Base-by-base conservation (phyloP, 2,113 vertebrate genomes). In the Platysternon megacephalum region DNA sequence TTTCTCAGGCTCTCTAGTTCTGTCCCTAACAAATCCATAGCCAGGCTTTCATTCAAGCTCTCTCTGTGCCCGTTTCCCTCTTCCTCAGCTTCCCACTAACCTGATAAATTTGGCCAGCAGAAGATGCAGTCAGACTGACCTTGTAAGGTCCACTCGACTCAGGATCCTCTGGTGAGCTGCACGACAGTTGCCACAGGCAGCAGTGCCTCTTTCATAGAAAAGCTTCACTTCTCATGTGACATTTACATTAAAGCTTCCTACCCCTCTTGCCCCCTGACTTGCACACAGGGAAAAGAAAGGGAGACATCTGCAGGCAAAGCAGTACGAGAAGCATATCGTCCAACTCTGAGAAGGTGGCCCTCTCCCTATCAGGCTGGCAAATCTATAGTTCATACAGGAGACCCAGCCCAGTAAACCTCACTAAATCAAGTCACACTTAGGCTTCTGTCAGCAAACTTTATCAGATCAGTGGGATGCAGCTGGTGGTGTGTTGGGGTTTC, bases 271-370 rank as follows among this genome's bases (percentile, higher is more conserved):
- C 35, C 56, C 19, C 16, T 21, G 8, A 19, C 9, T 39, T 72
- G 14, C 65, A 39, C 9, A 22, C 8, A 72, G 65, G n/a, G 35
- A 21, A 72, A 39, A 39, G 32, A 39, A 22, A 39, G 65, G 65
- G 19, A 72, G 65, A 39, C n/a, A 39, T 21, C 19, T 39, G 65
- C 65, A 39, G 35, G n/a, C 65, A 72, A 39, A 72, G 19, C 8
- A 39, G 65, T 8, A 72, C 21, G n/a, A 39, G 35, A 19, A 11
- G 24, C 10, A 56, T 28, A 14, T 48, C 1, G 1, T 8, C 4
- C 17, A 0, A 3, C 22, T 6, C 52, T 3, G 0, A 42, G 21
- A 68, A 49, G 11, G 44, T 19, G 12, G 82, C 19, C 8, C 16
- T n/a, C 22, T 51, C 42, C 46, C 21, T 29, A 13, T 17, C 53